A percentile compares a stretch with the other conserved stretches of the same genome.
These are phyloP conservation scores for Platichthys stellatus DNA, from an alignment of 2,113 vertebrate species.

Conservation along the genomic window DNA sequence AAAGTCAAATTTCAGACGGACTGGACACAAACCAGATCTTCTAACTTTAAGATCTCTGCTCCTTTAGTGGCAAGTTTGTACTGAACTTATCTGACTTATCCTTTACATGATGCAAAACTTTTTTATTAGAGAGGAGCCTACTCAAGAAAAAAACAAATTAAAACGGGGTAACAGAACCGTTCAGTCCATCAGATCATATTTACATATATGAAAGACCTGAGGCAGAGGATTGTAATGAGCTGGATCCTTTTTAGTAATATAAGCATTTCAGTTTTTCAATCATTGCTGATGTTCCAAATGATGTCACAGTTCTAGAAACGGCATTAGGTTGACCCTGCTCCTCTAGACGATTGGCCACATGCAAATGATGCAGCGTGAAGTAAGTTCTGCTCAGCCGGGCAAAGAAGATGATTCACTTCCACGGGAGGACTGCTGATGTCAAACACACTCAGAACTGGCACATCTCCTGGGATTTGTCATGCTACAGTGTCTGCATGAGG, in stretches of 20 bases:
- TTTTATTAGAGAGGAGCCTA: background rate
- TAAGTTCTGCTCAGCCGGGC: background rate
- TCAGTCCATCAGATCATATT: background rate
- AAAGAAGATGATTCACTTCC: slow-evolving; percentile 11
- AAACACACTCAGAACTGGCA: slow-evolving; percentile 26
- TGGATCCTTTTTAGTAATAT: background rate
- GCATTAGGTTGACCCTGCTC: background rate
- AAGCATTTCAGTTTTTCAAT: background rate
- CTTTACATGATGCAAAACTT: background rate
- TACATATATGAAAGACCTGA: background rate
- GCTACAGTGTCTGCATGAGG: background rate
- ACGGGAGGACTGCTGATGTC: slow-evolving; percentile 22
- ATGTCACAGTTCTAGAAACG: slow-evolving; percentile 13
- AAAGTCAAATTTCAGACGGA: too few relatives aligned
- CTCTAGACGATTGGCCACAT: background rate
- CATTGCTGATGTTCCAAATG: background rate
- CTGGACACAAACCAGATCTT: background rate
- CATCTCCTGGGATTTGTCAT: slow-evolving; percentile 10
- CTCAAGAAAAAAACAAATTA: too few relatives aligned
- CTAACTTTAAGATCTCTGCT: background rate
- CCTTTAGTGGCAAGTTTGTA: background rate
- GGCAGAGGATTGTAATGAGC: background rate
- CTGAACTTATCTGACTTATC: background rate
- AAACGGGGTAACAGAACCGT: background rate
- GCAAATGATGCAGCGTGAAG: background rate